phyloP scores from a whole-genome alignment of 2,113 vertebrate genomes.

The Lethenteron camtschaticum region DNA sequence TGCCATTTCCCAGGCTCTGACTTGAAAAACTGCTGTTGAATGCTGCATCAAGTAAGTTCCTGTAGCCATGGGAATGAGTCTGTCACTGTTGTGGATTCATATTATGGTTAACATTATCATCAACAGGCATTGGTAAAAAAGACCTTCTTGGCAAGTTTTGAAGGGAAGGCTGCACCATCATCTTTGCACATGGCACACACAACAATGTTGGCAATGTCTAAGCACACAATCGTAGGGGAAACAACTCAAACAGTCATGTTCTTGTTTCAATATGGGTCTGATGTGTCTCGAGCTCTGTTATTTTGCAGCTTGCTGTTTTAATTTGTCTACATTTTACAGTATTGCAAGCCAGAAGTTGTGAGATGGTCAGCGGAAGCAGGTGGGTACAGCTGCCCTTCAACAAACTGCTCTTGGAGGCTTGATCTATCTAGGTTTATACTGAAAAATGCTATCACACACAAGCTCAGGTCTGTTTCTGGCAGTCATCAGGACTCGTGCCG shows the following conservation, averaged over 20 bases:
- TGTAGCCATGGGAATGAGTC: neutral
- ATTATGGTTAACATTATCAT: neutral
- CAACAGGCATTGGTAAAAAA: neutral
- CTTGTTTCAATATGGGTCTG: neutral
- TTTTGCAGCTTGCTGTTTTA: neutral
- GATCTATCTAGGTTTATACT: neutral
- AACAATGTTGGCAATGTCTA: slow-evolving; percentile 3
- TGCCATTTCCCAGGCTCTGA: neutral
- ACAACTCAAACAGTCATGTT: neutral
- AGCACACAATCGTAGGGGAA: neutral
- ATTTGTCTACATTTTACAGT: neutral
- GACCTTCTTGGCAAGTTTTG: neutral
- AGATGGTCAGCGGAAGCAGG: neutral
- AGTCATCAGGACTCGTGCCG: neutral
- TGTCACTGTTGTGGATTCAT: slow-evolving; percentile 1
- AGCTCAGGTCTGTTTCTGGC: neutral
- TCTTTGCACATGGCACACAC: neutral
- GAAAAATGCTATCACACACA: neutral
- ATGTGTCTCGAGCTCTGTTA: neutral
- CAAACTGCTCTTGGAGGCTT: neutral
- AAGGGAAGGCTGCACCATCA: neutral
- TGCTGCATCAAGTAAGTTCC: slow-evolving; percentile 1
- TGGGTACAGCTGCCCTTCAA: neutral
- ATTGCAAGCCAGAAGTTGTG: neutral
- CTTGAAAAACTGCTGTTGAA: neutral